These are phyloP conservation scores for Caenorhabditis sulstoni DNA, from an alignment of 2,888 invertebrate species.

Conservation along the genomic window DNA sequence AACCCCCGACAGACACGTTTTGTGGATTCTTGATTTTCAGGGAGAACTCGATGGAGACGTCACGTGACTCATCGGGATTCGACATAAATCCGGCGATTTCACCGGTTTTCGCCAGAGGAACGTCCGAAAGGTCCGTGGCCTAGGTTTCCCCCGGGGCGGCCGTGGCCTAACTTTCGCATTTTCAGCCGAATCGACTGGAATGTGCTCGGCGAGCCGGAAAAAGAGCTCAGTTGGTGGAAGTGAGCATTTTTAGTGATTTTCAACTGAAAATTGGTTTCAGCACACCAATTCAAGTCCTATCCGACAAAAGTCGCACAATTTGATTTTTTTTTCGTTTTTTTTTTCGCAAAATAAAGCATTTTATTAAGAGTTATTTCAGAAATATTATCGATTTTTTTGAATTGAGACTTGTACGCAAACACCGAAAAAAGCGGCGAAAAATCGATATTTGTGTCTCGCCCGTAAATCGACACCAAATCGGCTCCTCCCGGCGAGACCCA, in stretches of 20 bases:
- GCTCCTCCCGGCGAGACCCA: no score
- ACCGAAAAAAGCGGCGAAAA: no score
- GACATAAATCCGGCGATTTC: conserved; percentile 49
- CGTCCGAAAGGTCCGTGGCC: conserved; percentile 16
- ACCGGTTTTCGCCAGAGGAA: conserved; percentile 25
- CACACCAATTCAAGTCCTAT: conserved; percentile 7
- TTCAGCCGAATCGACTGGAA: conserved; percentile 28
- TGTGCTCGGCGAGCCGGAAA: conserved; percentile 28
- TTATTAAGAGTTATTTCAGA: no score
- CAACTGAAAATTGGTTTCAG: conserved; percentile 15
- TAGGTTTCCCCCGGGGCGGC: neutral
- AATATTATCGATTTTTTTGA: no score
- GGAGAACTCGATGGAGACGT: neutral
- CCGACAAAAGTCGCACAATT: neutral
- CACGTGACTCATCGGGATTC: conserved; percentile 27
- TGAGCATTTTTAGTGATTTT: conserved; percentile 3
- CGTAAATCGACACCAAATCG: no score
- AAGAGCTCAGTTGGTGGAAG: conserved; percentile 42
- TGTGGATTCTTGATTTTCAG: no score
- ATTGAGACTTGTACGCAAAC: no score
- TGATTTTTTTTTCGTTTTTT: neutral
- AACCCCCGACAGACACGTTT: no score
- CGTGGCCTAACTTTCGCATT: neutral
- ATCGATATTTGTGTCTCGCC: no score
- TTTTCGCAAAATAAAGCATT: no score